phyloP scores from a whole-genome alignment of 2,113 vertebrate species.

The Hippocampus guttulatus region DNA sequence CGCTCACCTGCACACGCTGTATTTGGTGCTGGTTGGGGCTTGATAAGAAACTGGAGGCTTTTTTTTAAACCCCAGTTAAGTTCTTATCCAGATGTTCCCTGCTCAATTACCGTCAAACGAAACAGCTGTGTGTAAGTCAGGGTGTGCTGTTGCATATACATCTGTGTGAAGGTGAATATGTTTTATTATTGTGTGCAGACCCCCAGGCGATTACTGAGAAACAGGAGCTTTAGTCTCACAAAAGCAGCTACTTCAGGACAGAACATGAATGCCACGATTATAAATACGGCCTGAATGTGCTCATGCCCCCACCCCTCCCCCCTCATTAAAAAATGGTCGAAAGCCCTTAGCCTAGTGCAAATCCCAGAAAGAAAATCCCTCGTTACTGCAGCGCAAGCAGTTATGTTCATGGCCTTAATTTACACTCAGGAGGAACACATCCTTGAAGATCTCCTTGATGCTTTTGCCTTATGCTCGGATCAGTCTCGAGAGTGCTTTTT shows the following conservation, averaged over 20 bases:
- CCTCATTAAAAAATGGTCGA: neutral
- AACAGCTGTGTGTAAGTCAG: constrained; percentile 19
- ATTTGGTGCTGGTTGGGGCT: neutral
- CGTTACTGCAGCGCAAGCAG: constrained; percentile 12
- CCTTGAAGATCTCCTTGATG: constrained; percentile 1
- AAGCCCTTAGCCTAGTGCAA: constrained; percentile 10
- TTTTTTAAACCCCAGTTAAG: neutral
- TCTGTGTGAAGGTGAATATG: constrained; percentile 8
- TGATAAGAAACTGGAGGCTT: neutral
- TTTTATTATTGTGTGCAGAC: constrained; percentile 14
- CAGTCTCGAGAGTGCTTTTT: constrained; percentile 9
- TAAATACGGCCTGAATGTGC: constrained; percentile 19
- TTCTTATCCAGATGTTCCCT: constrained; percentile 24
- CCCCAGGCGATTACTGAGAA: constrained; percentile 5
- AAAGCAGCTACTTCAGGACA: constrained; percentile 16
- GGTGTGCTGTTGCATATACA: neutral
- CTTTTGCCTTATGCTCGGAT: constrained; percentile 3
- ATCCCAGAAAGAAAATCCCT: constrained; percentile 9
- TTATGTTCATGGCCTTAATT: constrained; percentile 19
- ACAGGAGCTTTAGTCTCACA: neutral
- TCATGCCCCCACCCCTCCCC: neutral
- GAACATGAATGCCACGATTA: constrained; percentile 3
- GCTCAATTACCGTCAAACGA: constrained; percentile 24
- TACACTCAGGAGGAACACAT: constrained; percentile 8
- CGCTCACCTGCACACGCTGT: neutral